Conservation (phyloP, 2,113 vertebrate genomes). For the Ciconia maguari region DNA sequence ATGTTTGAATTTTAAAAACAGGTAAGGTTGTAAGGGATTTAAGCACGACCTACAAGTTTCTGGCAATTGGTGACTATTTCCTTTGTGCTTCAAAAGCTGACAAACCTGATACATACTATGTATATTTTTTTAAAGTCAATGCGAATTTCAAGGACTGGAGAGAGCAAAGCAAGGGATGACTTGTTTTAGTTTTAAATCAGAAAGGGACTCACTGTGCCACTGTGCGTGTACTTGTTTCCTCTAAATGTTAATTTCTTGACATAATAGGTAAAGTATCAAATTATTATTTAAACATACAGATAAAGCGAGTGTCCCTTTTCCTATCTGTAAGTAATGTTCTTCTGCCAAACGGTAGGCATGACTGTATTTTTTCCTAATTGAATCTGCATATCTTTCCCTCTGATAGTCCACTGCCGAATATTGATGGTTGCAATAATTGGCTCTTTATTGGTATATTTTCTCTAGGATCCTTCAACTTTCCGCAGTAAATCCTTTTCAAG, state of each 20-base stretch:
- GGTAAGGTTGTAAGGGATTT: not conserved
- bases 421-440: constrained; percentile 35
- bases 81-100: not conserved
- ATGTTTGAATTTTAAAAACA: not conserved
- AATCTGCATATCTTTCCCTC: constrained; percentile 32
- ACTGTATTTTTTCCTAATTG: constrained; percentile 7
- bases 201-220: not conserved
- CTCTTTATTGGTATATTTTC: constrained; percentile 38
- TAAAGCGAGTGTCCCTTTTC: not conserved
- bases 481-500: not conserved
- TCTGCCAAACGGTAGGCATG: not conserved
- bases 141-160: not conserved
- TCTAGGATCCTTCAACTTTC: not conserved
- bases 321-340: not conserved
- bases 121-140: not conserved
- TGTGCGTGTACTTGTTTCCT: not conserved
- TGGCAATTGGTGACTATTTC: not conserved
- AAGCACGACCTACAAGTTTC: not conserved
- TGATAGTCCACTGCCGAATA: not conserved
- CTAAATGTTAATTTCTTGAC: not conserved
- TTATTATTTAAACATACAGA: constrained; percentile 7
- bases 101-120: not conserved
- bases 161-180: not conserved
- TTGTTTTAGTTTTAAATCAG: not conserved
- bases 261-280: not conserved